Evolutionary conservation across 2,888 invertebrate genomes (phyloP).

Genomic region (Agrochola lychnidis): DNA sequence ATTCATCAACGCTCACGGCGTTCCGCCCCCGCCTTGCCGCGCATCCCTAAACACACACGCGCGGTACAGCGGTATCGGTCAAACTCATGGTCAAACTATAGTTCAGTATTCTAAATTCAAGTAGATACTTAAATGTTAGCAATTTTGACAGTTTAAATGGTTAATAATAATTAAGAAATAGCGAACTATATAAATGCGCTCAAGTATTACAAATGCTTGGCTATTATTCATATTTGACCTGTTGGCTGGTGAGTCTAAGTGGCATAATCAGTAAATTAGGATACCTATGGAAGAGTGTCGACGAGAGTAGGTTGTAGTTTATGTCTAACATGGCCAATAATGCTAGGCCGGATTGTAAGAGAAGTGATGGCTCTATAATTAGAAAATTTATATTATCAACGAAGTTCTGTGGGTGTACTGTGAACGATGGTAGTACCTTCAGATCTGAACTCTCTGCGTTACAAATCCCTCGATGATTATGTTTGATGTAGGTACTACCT

Average conservation of each 20-base stretch:
- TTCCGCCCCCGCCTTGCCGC: too few species aligned
- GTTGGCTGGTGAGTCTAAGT: neutral
- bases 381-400: slow-evolving; percentile 17
- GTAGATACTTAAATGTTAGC: too few species aligned
- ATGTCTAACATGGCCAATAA: slow-evolving; percentile 10
- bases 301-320: neutral
- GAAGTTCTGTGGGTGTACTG: neutral
- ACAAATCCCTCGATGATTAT: neutral
- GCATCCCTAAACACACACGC: too few species aligned
- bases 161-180: too few species aligned
- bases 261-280: neutral
- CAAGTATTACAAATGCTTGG: neutral
- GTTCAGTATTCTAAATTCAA: too few species aligned
- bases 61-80: too few species aligned
- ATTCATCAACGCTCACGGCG: too few species aligned
- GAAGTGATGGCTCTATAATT: slow-evolving; percentile 4
- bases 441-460: neutral
- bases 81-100: too few species aligned
- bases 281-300: neutral
- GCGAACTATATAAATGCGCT: neutral
- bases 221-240: neutral
- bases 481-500: neutral
- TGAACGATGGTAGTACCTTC: neutral
- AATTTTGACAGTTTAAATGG: too few species aligned
- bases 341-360: neutral